Evolutionary conservation across 2,113 vertebrate species (phyloP), one percentile per base, ranked within the genome.

Genomic region (Etheostoma spectabile): DNA sequence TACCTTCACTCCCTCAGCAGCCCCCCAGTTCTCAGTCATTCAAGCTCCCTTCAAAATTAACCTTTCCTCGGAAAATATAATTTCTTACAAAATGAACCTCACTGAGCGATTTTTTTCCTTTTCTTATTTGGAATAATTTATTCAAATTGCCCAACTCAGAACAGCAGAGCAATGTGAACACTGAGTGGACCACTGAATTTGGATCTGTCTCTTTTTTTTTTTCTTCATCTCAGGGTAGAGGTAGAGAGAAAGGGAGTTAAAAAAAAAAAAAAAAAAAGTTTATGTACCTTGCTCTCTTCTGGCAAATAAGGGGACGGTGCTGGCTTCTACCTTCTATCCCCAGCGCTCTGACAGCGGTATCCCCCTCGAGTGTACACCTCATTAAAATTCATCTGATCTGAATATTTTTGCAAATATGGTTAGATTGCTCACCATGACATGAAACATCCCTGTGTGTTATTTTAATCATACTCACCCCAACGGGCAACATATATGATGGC

Each of bases 31-130:
- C 97, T 96, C 95, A 98, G 96, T 97, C 97, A 97, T 98, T 98
- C 98, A 97, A 96, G 96, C 97, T 99, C 97, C 97, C 97, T 98
- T 99, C 96, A 99, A 99, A 99, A 99, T 99, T 98, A 99, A 99
- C 97, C 98, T 99, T 99, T 99, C 96, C 97, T 97, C 96, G 95
- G 91, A 99, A 99, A 99, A 99, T 98, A 99, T 99, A 97, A 99
- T 99, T 99, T 98, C 96, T 97, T 96, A 96, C 97, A 98, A 98
- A 99, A 99, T 99, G 98, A 99, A 99, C 97, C 89, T 87, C 98
- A 97, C 97, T 96, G 96, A 98, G 97, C 97, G 94, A 96, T 97
- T 97, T 96, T 89, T 80, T 84, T 65, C 60, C 79, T 72, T 71
- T 84, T 75, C 71, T 42, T 76, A 82, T 86, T 77, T 93, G 95